phyloP scores from a whole-genome alignment of 2,888 invertebrate species.

The Cephalotes varians region DNA sequence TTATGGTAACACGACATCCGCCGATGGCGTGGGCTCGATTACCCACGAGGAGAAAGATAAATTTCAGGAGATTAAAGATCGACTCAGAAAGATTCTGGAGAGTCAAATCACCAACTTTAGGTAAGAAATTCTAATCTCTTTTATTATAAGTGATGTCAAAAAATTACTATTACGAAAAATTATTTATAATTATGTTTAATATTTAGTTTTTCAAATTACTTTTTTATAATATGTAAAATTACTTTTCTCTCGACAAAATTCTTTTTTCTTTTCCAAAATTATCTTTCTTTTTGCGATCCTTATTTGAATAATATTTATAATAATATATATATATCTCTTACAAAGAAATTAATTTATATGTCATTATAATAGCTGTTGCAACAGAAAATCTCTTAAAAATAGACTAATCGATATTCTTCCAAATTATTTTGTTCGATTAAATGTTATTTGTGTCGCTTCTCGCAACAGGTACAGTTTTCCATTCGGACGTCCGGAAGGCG shows the following conservation, averaged over 20 bases:
- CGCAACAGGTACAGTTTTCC: slow-evolving; percentile 96
- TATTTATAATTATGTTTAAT: background rate
- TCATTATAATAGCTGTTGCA: background rate
- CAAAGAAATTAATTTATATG: background rate
- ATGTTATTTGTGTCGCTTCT: background rate
- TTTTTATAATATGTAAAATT: background rate
- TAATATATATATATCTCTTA: background rate
- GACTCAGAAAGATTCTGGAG: slow-evolving; percentile 96
- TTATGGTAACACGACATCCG: slow-evolving; percentile 97
- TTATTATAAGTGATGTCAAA: background rate
- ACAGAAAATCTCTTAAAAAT: background rate
- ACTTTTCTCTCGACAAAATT: background rate
- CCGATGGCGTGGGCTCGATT: slow-evolving; percentile 98
- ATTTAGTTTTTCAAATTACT: background rate
- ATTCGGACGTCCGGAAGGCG: slow-evolving; percentile 99
- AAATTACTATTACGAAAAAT: background rate
- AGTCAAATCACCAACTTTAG: slow-evolving; percentile 99
- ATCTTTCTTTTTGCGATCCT: background rate
- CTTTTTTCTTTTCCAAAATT: background rate
- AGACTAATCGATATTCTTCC: background rate
- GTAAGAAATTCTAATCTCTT: slow-evolving; percentile 84
- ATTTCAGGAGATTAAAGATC: slow-evolving; percentile 98
- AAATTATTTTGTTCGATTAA: background rate
- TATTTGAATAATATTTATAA: background rate
- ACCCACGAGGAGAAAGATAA: slow-evolving; percentile 99